Conservation (phyloP, 2,113 vertebrate species). For the Callaeas wilsoni region DNA sequence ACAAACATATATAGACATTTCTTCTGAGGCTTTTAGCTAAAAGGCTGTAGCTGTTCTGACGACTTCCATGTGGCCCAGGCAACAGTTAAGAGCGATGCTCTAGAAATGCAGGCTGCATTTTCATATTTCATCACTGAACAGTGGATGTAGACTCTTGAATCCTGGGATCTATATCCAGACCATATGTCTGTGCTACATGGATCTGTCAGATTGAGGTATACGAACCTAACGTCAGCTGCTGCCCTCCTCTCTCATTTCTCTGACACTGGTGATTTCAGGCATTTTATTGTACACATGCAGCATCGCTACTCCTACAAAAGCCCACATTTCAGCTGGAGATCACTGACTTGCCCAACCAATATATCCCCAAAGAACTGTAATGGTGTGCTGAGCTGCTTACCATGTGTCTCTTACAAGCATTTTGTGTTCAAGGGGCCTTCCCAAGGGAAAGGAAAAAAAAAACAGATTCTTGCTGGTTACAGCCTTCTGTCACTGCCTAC, state of each 20-base stretch:
- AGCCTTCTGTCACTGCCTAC: background rate
- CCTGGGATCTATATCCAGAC: background rate
- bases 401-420: background rate
- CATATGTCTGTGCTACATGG: background rate
- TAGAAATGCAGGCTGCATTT: background rate
- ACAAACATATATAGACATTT: background rate
- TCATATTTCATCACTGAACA: background rate
- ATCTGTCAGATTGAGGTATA: background rate
- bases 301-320: background rate
- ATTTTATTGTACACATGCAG: background rate
- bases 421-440: background rate
- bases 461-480: background rate
- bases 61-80: background rate
- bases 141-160: background rate
- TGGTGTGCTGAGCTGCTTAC: background rate
- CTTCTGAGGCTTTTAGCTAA: background rate
- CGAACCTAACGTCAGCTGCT: background rate
- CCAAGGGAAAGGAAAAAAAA: background rate
- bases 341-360: background rate
- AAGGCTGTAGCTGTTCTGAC: conserved; percentile 15
- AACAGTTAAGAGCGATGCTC: background rate
- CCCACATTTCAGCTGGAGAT: background rate
- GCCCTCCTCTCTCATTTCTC: background rate
- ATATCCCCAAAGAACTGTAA: background rate
- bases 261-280: background rate